A percentile compares a stretch with the other conserved stretches of the same genome.
These are phyloP conservation scores for Pterois miles DNA, from an alignment of 2,797 vertebrate genomes.

Conservation along the genomic window DNA sequence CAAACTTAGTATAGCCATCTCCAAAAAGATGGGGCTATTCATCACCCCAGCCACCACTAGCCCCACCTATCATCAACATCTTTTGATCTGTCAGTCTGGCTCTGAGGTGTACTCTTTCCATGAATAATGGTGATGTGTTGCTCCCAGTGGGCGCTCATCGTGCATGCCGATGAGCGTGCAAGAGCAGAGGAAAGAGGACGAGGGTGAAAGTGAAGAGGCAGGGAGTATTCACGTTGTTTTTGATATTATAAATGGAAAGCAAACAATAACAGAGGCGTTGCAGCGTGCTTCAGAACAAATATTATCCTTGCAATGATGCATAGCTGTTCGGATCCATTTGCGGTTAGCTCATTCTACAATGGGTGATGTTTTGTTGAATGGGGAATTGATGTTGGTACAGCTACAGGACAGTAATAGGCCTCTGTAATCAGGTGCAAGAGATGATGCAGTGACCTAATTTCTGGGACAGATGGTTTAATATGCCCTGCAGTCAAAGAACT, in stretches of 20 bases:
- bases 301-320: neutral
- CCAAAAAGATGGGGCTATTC: slow-evolving; percentile 59
- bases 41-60: slow-evolving; percentile 51
- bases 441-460: slow-evolving; percentile 18
- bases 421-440: neutral
- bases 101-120: slow-evolving; percentile 65
- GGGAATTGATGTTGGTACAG: neutral
- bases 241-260: slow-evolving; percentile 33
- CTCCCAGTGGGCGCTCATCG: slow-evolving; percentile 62
- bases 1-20: slow-evolving; percentile 51
- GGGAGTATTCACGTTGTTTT: slow-evolving; percentile 17
- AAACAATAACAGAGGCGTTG: slow-evolving; percentile 1
- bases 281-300: slow-evolving; percentile 19
- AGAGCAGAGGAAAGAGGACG: slow-evolving; percentile 33
- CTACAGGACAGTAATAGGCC: neutral
- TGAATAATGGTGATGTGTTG: slow-evolving; percentile 77
- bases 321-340: slow-evolving; percentile 20
- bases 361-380: neutral
- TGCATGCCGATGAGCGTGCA: slow-evolving; percentile 66
- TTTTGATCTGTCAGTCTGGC: slow-evolving; percentile 75
- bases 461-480: slow-evolving; percentile 1
- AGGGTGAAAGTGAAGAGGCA: slow-evolving; percentile 44
- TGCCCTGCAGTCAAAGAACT: neutral
- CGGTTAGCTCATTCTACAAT: neutral
- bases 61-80: slow-evolving; percentile 70